phyloP scores from a whole-genome alignment of 2,113 vertebrate genomes.

The Oxyura jamaicensis region DNA sequence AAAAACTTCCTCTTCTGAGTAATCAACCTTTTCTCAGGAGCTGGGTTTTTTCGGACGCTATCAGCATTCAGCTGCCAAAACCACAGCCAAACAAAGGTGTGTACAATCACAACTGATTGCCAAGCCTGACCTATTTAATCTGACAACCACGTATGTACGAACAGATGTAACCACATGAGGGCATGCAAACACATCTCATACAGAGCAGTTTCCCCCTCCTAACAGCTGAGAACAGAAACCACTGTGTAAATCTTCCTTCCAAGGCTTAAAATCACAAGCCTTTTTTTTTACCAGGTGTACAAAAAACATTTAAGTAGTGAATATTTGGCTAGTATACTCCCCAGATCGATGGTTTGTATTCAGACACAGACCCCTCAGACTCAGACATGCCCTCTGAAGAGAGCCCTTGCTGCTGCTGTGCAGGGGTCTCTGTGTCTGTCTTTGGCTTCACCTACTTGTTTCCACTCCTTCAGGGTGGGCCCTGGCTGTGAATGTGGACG shows the following conservation, averaged over 20 bases:
- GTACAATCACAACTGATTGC: background rate
- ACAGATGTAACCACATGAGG: slow-evolving; percentile 27
- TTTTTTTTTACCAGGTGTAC: background rate
- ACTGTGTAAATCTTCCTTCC: background rate
- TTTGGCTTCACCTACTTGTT: slow-evolving; percentile 84
- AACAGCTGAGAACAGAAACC: background rate
- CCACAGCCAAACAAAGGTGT: background rate
- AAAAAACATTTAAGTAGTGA: background rate
- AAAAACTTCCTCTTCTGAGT: background rate
- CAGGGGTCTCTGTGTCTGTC: rapidly evolving
- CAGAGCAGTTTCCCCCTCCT: background rate
- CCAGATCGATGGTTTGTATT: background rate
- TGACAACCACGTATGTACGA: background rate
- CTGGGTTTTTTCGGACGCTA: background rate
- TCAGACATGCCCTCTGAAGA: background rate
- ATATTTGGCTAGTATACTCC: background rate
- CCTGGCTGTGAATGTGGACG: slow-evolving; percentile 45
- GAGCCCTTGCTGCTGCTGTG: background rate
- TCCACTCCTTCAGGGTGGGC: slow-evolving; percentile 82
- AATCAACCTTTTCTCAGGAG: background rate
- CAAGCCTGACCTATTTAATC: background rate
- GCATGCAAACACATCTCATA: background rate
- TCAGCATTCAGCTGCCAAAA: background rate
- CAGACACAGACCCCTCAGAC: background rate
- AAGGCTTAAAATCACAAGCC: background rate